These are phyloP conservation scores for Blastobasis adustella DNA, from an alignment of 2,888 invertebrate genomes.

Conservation along the genomic window DNA sequence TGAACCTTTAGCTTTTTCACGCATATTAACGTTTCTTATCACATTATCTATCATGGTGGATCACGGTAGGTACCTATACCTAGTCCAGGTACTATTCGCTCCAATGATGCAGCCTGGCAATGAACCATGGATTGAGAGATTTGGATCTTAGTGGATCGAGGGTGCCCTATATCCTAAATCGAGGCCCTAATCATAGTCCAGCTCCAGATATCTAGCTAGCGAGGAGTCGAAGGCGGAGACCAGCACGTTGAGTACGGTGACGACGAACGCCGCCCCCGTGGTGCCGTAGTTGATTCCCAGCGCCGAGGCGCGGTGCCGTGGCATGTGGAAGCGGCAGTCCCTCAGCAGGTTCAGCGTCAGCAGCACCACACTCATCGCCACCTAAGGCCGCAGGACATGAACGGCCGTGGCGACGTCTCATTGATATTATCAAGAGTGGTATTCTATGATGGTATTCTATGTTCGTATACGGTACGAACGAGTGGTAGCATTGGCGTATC, in stretches of 20 bases:
- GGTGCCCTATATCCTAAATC: too few relatives aligned
- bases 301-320: slow-evolving; percentile 80
- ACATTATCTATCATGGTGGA: background rate
- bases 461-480: too few relatives aligned
- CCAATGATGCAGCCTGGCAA: background rate
- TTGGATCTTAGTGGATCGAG: too few relatives aligned
- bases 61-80: too few relatives aligned
- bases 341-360: slow-evolving; percentile 83
- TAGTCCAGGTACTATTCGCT: background rate
- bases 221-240: slow-evolving; percentile 88
- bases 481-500: too few relatives aligned
- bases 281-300: slow-evolving; percentile 81
- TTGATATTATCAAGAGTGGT: too few relatives aligned
- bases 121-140: too few relatives aligned
- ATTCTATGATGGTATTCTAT: too few relatives aligned
- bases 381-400: slow-evolving; percentile 54
- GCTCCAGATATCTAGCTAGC: slow-evolving; percentile 65
- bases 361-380: slow-evolving; percentile 83
- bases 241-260: slow-evolving; percentile 84
- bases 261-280: slow-evolving; percentile 80
- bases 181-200: slow-evolving; percentile 27
- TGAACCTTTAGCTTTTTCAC: too few relatives aligned
- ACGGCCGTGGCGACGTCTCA: too few relatives aligned
- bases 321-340: slow-evolving; percentile 84
- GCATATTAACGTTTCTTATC: too few relatives aligned